Percentiles rank a stretch among this genome's conserved stretches.
phyloP scores from a whole-genome alignment of 2,888 invertebrate species.

The Patella ulyssiponensis region DNA sequence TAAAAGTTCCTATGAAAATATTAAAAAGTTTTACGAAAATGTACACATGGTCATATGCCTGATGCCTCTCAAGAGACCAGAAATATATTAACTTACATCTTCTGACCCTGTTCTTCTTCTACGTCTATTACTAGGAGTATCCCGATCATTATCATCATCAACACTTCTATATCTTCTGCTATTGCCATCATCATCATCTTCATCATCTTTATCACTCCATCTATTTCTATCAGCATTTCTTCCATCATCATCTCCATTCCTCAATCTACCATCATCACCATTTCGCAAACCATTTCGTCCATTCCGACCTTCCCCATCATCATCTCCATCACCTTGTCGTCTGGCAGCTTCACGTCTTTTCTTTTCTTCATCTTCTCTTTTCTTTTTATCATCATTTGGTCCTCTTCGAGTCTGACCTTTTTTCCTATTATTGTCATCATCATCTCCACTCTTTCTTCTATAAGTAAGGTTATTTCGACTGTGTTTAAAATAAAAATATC shows the following conservation, averaged over 20 bases:
- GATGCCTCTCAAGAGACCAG: too few species aligned
- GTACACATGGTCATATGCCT: too few species aligned
- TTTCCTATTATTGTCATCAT: neutral
- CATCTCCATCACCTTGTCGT: constrained; percentile 12
- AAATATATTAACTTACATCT: constrained; percentile 37
- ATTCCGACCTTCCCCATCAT: neutral
- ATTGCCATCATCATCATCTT: constrained; percentile 14
- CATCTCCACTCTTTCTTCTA: neutral
- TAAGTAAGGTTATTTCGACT: neutral
- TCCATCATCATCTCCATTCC: neutral
- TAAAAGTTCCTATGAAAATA: too few species aligned
- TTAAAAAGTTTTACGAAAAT: too few species aligned
- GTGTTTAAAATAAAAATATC: too few species aligned
- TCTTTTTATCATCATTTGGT: neutral
- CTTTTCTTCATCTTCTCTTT: constrained; percentile 16
- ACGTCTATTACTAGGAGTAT: too few species aligned
- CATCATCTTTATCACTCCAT: constrained; percentile 4
- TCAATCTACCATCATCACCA: neutral
- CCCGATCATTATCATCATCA: neutral
- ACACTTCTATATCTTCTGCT: neutral
- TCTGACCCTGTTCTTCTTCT: constrained; percentile 42
- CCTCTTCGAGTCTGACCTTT: neutral
- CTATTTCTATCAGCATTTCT: constrained; percentile 9
- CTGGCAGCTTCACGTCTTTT: constrained; percentile 11
- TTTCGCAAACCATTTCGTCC: constrained; percentile 17